Percentiles rank a stretch among this genome's conserved stretches.
phyloP scores from a whole-genome alignment of 2,113 vertebrate species.

The Rhinolophus sinicus region DNA sequence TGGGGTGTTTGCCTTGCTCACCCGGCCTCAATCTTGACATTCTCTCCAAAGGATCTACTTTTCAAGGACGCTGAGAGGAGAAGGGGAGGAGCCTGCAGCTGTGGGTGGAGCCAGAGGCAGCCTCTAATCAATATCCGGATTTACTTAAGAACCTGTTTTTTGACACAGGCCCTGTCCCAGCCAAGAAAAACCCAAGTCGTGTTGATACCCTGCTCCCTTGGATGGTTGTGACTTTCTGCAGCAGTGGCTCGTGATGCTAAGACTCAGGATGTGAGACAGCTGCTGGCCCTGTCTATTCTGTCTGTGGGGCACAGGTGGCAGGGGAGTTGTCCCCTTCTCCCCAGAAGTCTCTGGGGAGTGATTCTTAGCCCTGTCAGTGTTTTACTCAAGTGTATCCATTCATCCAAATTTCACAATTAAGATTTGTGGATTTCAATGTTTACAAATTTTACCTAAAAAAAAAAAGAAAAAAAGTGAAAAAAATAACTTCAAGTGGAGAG shows the following conservation, averaged over 20 bases:
- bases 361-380: background rate
- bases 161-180: background rate
- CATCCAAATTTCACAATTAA: background rate
- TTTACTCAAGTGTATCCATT: background rate
- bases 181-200: conserved; percentile 49
- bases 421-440: background rate
- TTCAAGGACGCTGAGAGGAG: background rate
- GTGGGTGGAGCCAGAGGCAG: accelerated
- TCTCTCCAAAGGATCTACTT: background rate
- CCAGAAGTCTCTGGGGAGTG: background rate
- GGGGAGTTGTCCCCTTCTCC: background rate
- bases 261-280: background rate
- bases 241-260: background rate
- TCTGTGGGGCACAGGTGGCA: too few species aligned
- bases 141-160: conserved; percentile 73
- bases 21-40: background rate
- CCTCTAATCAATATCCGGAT: conserved; percentile 22
- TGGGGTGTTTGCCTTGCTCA: background rate
- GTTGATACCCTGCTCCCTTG: background rate
- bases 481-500: background rate
- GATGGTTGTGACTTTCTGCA: background rate
- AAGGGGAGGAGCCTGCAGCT: background rate
- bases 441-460: background rate
- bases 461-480: background rate
- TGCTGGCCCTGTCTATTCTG: background rate